These are phyloP conservation scores for Contarinia nasturtii DNA, from an alignment of 1,140 invertebrate genomes.

Conservation along the genomic window DNA sequence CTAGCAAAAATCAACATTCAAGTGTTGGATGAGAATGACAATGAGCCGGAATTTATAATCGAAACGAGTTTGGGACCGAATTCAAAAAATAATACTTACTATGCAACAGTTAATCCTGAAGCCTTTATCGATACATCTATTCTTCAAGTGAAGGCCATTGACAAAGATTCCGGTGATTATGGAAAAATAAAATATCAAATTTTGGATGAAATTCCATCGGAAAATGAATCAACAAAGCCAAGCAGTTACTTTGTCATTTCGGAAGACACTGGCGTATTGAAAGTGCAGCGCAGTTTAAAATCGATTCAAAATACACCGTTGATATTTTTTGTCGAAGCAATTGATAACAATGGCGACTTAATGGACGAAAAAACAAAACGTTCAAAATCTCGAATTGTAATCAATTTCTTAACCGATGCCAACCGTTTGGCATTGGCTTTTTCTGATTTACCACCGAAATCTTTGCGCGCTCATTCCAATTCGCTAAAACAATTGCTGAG, in stretches of 20 bases:
- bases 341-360: conserved; percentile 14
- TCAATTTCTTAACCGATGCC: conserved; percentile 45
- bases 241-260: conserved; percentile 51
- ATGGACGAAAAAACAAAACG: conserved; percentile 17
- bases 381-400: conserved; percentile 17
- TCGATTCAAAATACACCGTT: conserved; percentile 47
- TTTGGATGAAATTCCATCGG: conserved; percentile 25
- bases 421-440: conserved; percentile 64
- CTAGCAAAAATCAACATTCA: conserved; percentile 58
- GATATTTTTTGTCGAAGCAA: conserved; percentile 44
- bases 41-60: conserved; percentile 60
- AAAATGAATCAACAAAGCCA: conserved; percentile 9
- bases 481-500: conserved; percentile 49
- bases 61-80: conserved; percentile 20
- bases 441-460: conserved; percentile 48
- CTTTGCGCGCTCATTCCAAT: conserved; percentile 39
- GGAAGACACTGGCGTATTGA: conserved; percentile 47
- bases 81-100: conserved; percentile 36
- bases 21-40: conserved; percentile 74
- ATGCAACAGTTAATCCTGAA: conserved; percentile 47
- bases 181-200: conserved; percentile 50
- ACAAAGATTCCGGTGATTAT: conserved; percentile 62
- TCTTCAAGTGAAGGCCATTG: conserved; percentile 52
- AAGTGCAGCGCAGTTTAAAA: conserved; percentile 49
- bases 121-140: conserved; percentile 52